Base-by-base conservation (phyloP, 2,113 vertebrate genomes). In the Phaetusa simplex region DNA sequence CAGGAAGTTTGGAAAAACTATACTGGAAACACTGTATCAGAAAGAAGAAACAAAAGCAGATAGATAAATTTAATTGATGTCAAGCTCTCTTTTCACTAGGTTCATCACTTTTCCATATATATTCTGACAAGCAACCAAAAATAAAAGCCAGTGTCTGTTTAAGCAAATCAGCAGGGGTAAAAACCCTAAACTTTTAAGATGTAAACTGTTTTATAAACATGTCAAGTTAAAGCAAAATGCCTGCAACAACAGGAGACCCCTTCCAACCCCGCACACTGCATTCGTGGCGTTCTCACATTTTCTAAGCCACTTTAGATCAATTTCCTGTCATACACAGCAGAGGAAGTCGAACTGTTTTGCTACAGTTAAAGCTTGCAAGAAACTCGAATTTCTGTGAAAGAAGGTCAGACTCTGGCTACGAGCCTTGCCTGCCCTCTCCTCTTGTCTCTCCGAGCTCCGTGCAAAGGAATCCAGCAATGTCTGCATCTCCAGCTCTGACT, bases 161-260 rank as follows among this genome's bases (percentile, higher is more conserved):
- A 83, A 92, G 93, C 36, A 21, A 93, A 96, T 94, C 95, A 95
- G 90, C 94, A 88, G 94, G 90, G 93, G 90, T 94, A 96, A 95
- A 96, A 93, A 36, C 74, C 91, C 94, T 73, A 88, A 97, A 96
- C 79, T 97, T 94, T 30, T 78, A 73, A 85, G 95, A 93, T 78
- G 94, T 88, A 95, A 97, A 93, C 92, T 96, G 96, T 96, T 97
- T 97, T 95, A 96, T 96, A 96, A 96, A 96, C 96, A 96, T 94
- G 93, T 96, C 96, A 96, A 95, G 95, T 66, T 70, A 90, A 82
- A 88, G 88, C 88, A 94, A 88, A 94, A 90, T 59, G 95, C 82
- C 96, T 93, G 95, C 93, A 93, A 88, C 92, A 77, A 36, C 67
- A 81, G 79, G 53, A 88, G 90, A 93, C 66, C 93, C 73, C 42